Percentiles rank a stretch among this genome's conserved stretches.
phyloP scores from a whole-genome alignment of 2,113 vertebrate genomes.

The Bagarius yarrelli region DNA sequence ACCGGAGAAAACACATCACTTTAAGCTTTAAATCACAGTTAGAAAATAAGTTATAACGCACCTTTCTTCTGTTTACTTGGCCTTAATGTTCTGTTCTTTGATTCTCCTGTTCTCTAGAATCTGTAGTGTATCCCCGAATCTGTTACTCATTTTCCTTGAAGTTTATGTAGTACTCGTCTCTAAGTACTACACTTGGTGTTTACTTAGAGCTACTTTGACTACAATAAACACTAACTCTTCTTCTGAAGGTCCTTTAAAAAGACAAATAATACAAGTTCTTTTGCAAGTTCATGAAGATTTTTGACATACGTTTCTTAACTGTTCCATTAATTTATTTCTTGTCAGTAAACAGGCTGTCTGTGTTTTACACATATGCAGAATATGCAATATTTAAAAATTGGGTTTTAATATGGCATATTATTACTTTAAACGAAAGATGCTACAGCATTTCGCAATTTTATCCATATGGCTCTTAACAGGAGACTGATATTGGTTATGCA shows the following conservation, averaged over 20 bases:
- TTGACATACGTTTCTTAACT: neutral
- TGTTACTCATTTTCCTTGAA: neutral
- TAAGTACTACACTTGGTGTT: neutral
- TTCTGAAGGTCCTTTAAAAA: neutral
- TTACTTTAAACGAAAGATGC: neutral
- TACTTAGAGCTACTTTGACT: neutral
- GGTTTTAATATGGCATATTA: neutral
- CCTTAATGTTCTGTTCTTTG: neutral
- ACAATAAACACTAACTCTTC: neutral
- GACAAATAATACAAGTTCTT: neutral
- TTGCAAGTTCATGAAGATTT: neutral
- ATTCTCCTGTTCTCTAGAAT: neutral
- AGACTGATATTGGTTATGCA: neutral
- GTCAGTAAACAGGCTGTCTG: neutral
- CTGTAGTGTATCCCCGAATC: neutral
- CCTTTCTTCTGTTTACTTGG: neutral
- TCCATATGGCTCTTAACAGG: neutral
- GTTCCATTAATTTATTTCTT: neutral
- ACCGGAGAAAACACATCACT: neutral
- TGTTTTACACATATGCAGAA: neutral
- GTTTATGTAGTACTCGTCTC: neutral
- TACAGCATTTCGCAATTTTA: neutral
- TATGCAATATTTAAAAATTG: neutral
- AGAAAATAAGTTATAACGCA: slow-evolving; percentile 27
- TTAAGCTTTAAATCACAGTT: neutral